Evolutionary conservation across 2,113 vertebrate species (phyloP).

Genomic region (Ophthalmolycus amberensis): DNA sequence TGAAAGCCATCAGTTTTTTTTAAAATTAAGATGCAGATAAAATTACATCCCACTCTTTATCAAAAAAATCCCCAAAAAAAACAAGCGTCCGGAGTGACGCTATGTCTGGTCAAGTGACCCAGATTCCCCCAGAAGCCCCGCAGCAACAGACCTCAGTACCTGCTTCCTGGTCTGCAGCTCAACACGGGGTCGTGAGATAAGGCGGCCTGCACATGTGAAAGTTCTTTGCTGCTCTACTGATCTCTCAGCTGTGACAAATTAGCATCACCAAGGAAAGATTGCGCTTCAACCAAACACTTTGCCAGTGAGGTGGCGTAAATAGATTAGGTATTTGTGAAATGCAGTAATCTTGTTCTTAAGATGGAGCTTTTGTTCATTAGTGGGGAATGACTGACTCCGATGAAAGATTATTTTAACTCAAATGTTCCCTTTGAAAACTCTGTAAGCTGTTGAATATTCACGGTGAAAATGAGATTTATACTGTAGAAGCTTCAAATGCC

Average conservation of each 20-base stretch:
- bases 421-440: not conserved
- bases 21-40: constrained; percentile 9
- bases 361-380: constrained; percentile 22
- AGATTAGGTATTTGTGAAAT: constrained; percentile 39
- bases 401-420: constrained; percentile 32
- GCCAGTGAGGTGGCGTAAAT: not conserved
- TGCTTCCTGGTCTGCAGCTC: constrained; percentile 45
- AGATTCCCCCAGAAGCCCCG: constrained; percentile 17
- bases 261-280: constrained; percentile 10
- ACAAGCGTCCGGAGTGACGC: constrained; percentile 1
- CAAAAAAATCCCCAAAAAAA: constrained; percentile 10
- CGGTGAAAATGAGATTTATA: constrained; percentile 13
- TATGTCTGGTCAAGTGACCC: constrained; percentile 33
- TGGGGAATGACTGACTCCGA: not conserved
- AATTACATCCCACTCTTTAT: constrained; percentile 17
- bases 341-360: constrained; percentile 33
- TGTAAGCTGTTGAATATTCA: constrained; percentile 7
- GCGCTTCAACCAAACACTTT: constrained; percentile 21
- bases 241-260: constrained; percentile 61
- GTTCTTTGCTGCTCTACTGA: constrained; percentile 35
- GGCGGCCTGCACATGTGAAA: constrained; percentile 48
- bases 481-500: not conserved
- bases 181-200: constrained; percentile 40
- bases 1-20: constrained; percentile 1
- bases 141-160: constrained; percentile 18